Conservation (phyloP, 2,797 vertebrate species). For the Chrysolophus pictus region DNA sequence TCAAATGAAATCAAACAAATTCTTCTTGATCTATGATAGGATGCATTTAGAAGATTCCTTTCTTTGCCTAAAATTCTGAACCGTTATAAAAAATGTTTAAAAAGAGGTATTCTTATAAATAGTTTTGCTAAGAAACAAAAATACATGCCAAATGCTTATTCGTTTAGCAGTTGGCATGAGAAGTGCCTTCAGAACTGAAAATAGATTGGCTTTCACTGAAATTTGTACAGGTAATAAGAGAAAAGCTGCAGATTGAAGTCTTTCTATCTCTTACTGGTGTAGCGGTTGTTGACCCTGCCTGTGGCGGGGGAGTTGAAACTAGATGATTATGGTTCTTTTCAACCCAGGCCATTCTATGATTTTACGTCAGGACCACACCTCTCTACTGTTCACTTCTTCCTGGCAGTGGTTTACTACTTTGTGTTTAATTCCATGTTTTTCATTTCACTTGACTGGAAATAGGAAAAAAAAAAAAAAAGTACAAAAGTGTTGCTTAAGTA, state of each 20-base stretch:
- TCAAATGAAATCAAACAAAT: not conserved
- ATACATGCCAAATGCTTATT: slow-evolving; percentile 25
- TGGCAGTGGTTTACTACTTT: slow-evolving; percentile 5
- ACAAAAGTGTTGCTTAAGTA: slow-evolving; percentile 38
- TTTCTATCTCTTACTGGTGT: not conserved
- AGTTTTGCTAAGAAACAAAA: slow-evolving; percentile 39
- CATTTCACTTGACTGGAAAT: slow-evolving; percentile 60
- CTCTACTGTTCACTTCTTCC: slow-evolving; percentile 15
- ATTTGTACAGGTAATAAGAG: slow-evolving; percentile 32
- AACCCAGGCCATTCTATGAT: too few relatives aligned
- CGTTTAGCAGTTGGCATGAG: slow-evolving; percentile 45
- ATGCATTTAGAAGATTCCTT: not conserved
- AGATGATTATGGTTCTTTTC: too few relatives aligned
- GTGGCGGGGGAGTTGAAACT: too few relatives aligned
- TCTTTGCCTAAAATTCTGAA: not conserved
- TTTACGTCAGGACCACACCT: not conserved
- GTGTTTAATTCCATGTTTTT: slow-evolving; percentile 50
- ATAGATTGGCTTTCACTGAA: slow-evolving; percentile 63
- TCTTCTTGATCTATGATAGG: not conserved
- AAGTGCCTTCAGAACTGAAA: slow-evolving; percentile 26
- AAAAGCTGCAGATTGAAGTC: slow-evolving; percentile 43
- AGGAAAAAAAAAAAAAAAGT: not conserved
- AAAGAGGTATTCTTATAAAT: not conserved
- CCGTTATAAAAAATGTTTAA: not conserved
- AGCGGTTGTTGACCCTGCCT: too few relatives aligned